Percentiles rank a stretch among this genome's conserved stretches.
Conservation (phyloP, 2,888 invertebrate genomes). For the Allacma fusca region DNA sequence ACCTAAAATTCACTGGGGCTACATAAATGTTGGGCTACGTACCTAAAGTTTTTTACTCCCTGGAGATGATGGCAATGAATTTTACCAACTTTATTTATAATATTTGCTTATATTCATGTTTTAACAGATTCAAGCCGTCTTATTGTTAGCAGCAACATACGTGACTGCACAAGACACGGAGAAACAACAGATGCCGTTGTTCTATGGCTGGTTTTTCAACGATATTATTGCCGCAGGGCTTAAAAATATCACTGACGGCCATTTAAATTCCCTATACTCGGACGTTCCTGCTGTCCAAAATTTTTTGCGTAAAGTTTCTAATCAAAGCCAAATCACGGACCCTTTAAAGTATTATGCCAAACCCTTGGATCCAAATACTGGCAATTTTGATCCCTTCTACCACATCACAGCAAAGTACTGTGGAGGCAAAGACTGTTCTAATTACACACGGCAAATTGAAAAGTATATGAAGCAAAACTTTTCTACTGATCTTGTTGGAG, state of each 20-base stretch:
- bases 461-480: constrained; percentile 47
- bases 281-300: constrained; percentile 23
- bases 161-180: too few relatives aligned
- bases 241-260: constrained; percentile 45
- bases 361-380: constrained; percentile 51
- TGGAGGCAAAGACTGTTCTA: constrained; percentile 38
- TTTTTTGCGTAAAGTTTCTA: constrained; percentile 44
- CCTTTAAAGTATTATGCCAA: constrained; percentile 50
- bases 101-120: too few relatives aligned
- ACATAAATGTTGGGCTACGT: too few relatives aligned
- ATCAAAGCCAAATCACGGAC: constrained; percentile 33
- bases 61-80: too few relatives aligned
- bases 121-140: too few relatives aligned
- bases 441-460: constrained; percentile 40
- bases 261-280: constrained; percentile 40
- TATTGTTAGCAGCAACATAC: too few relatives aligned
- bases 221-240: constrained; percentile 47
- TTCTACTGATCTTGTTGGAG: constrained; percentile 50
- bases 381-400: constrained; percentile 36
- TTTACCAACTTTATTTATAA: too few relatives aligned
- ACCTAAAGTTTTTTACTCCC: too few relatives aligned
- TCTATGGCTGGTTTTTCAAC: constrained; percentile 57
- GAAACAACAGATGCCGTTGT: constrained; percentile 41
- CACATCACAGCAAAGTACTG: constrained; percentile 56
- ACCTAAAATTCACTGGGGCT: too few relatives aligned